Evolutionary conservation across 2,113 vertebrate species (phyloP).

Genomic region (Ia io): DNA sequence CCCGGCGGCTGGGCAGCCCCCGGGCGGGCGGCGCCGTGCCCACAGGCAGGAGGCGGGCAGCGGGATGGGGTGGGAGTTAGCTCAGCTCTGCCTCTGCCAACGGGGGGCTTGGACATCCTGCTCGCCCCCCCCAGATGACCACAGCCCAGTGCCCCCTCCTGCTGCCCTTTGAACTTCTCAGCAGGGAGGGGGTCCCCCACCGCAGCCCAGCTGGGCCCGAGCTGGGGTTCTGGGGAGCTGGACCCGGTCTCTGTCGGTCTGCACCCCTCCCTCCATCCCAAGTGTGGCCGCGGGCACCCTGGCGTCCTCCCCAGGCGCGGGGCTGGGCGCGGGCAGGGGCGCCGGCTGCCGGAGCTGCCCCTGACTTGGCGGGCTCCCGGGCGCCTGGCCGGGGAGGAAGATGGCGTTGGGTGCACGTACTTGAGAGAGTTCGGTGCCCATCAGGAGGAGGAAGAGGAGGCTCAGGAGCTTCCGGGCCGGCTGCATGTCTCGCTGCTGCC

Average conservation of each 20-base stretch:
- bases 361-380: slow-evolving; percentile 21
- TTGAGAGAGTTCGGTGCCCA: slow-evolving; percentile 98
- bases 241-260: background rate
- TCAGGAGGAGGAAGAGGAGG: slow-evolving; percentile 93
- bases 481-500: slow-evolving; percentile 90
- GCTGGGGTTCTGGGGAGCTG: background rate
- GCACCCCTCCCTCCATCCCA: background rate
- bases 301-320: background rate
- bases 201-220: background rate
- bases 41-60: background rate
- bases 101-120: background rate
- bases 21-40: background rate
- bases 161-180: slow-evolving; percentile 58
- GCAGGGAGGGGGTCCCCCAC: background rate
- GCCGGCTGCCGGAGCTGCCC: background rate
- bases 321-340: background rate
- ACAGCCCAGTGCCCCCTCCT: background rate
- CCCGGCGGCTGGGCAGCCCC: background rate
- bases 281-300: background rate
- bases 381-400: slow-evolving; percentile 67
- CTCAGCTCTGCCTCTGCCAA: background rate
- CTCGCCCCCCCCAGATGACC: background rate
- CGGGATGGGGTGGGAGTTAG: background rate
- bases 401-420: slow-evolving; percentile 90
- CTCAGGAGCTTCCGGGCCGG: slow-evolving; percentile 94